These are phyloP conservation scores for Hydrolagus affinis DNA, from an alignment of 2,113 vertebrate species.

Conservation along the genomic window DNA sequence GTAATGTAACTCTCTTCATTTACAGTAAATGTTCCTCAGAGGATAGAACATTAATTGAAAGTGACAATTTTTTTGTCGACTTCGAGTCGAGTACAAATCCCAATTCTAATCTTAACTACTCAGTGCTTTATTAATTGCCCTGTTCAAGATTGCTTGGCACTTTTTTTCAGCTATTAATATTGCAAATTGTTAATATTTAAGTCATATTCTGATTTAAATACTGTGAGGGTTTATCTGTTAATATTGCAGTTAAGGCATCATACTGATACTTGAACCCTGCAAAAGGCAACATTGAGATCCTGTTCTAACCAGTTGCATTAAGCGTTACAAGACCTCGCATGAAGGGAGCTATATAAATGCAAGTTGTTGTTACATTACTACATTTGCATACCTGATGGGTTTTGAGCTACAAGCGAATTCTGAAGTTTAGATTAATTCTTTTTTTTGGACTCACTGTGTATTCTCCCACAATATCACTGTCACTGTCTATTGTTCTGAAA, in stretches of 20 bases:
- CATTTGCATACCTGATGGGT: too few species aligned
- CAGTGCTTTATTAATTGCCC: constrained; percentile 17
- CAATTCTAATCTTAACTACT: background rate
- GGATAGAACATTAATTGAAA: constrained; percentile 17
- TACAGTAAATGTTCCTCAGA: constrained; percentile 17
- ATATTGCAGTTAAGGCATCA: background rate
- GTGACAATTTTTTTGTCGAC: constrained; percentile 17
- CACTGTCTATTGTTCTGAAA: too few species aligned
- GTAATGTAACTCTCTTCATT: constrained; percentile 22
- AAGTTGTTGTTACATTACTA: too few species aligned
- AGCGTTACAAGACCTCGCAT: too few species aligned
- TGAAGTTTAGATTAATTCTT: too few species aligned
- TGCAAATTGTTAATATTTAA: background rate
- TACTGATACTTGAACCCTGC: too few species aligned
- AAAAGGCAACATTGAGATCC: background rate
- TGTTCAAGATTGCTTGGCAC: constrained; percentile 8
- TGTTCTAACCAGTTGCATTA: background rate
- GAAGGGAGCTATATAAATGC: too few species aligned
- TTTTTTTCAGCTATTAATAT: background rate
- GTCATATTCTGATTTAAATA: background rate
- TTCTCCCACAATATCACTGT: too few species aligned
- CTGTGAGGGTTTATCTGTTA: background rate
- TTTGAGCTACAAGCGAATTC: too few species aligned
- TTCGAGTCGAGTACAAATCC: constrained; percentile 11
- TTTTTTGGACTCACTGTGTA: too few species aligned